Conservation (phyloP, 2,888 invertebrate genomes). For the Trachelus troglodyta region DNA sequence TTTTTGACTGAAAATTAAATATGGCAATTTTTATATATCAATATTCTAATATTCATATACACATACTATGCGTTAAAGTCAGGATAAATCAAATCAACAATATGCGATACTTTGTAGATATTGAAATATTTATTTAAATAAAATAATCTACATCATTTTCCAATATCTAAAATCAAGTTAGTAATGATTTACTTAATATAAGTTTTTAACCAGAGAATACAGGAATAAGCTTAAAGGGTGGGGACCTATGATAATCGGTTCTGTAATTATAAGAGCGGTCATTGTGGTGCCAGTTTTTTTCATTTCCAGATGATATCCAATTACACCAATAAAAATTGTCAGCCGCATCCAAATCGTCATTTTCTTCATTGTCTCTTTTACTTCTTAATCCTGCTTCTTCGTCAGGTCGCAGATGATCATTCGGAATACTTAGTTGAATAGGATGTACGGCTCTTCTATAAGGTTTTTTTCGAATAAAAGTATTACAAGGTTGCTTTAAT, state of each 20-base stretch:
- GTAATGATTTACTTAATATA: not conserved
- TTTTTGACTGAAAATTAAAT: conserved; percentile 72
- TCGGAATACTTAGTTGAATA: not conserved
- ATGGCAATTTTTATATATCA: not conserved
- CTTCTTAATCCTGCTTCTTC: not conserved
- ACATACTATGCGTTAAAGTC: not conserved
- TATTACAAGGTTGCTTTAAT: not conserved
- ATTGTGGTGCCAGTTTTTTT: not conserved
- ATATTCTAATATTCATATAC: not conserved
- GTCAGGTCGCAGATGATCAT: not conserved
- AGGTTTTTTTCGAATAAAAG: not conserved
- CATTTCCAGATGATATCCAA: not conserved
- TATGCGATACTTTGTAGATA: not conserved
- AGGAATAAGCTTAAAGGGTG: conserved; percentile 9
- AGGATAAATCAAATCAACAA: not conserved
- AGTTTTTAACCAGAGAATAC: conserved; percentile 16
- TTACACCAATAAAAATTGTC: not conserved
- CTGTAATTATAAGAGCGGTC: not conserved
- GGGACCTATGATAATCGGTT: not conserved
- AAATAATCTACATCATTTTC: not conserved
- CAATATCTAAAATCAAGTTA: not conserved
- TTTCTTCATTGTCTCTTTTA: not conserved
- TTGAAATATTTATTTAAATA: not conserved
- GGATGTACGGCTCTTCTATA: not conserved
- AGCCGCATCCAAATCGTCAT: not conserved